Percentiles rank a stretch among this genome's conserved stretches.
These are phyloP conservation scores for Laodelphax striatellus DNA, from an alignment of 1,140 invertebrate species.

Conservation along the genomic window DNA sequence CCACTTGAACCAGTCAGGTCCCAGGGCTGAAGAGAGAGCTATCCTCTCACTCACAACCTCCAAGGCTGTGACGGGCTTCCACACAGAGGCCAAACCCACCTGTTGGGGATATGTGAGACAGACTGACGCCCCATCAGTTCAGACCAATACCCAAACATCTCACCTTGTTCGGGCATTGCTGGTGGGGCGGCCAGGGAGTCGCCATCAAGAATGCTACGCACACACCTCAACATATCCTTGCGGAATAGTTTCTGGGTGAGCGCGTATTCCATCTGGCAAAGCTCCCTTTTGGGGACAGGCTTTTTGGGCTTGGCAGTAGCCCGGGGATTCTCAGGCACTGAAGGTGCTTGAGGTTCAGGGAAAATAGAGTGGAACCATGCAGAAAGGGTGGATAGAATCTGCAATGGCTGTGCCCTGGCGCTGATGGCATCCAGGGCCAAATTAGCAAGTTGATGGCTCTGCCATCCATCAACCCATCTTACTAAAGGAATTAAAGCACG, in stretches of 20 bases:
- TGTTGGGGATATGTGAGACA: not conserved
- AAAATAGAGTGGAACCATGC: no score
- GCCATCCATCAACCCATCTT: no score
- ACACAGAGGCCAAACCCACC: not conserved
- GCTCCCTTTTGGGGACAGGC: no score
- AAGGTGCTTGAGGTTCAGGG: no score
- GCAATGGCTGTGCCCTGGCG: no score
- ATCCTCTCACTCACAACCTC: not conserved
- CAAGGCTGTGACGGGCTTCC: not conserved
- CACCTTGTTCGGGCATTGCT: not conserved
- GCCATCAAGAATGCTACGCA: not conserved
- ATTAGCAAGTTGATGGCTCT: no score
- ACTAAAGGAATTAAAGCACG: no score
- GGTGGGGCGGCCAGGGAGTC: not conserved
- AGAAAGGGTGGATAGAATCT: no score
- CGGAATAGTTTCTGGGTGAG: not conserved
- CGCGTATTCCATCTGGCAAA: not conserved
- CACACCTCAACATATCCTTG: not conserved
- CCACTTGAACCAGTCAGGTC: not conserved
- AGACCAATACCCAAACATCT: not conserved
- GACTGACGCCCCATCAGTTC: not conserved
- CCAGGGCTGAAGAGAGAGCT: not conserved
- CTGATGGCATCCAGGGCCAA: no score
- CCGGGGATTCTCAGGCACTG: no score
- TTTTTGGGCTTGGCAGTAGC: no score